phyloP scores from a whole-genome alignment of 2,113 vertebrate genomes.

The Halichoeres trimaculatus region DNA sequence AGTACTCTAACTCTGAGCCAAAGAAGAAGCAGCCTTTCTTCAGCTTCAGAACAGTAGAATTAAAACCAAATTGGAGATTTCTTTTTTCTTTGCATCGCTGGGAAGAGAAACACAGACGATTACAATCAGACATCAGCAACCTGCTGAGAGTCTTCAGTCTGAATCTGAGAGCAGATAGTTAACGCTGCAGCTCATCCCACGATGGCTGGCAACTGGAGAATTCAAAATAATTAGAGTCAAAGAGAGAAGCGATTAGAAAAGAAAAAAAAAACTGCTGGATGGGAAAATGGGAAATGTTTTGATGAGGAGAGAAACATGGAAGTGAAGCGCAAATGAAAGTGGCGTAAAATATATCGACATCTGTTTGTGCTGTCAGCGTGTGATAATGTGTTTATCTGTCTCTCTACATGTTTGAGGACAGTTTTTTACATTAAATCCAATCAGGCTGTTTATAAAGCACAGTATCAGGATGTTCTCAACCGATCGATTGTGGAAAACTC shows the following conservation, averaged over 20 bases:
- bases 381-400: constrained; percentile 10
- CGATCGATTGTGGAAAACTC: neutral
- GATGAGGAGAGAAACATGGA: constrained; percentile 14
- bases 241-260: constrained; percentile 29
- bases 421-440: neutral
- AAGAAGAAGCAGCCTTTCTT: constrained; percentile 19
- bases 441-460: neutral
- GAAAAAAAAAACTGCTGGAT: constrained; percentile 8
- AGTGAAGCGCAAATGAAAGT: constrained; percentile 1
- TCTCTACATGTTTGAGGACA: neutral
- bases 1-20: neutral
- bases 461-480: neutral
- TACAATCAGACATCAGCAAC: constrained; percentile 64
- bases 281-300: constrained; percentile 22
- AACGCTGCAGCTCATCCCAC: constrained; percentile 29
- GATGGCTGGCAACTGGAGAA: constrained; percentile 42
- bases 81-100: constrained; percentile 29
- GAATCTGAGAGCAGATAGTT: constrained; percentile 48
- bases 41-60: constrained; percentile 28
- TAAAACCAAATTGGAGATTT: constrained; percentile 33
- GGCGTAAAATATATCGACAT: neutral
- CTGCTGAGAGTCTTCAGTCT: constrained; percentile 64
- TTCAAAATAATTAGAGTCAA: constrained; percentile 52
- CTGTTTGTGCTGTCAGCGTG: neutral
- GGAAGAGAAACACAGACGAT: constrained; percentile 25